A percentile compares a stretch with the other conserved stretches of the same genome.
Evolutionary conservation across 2,888 invertebrate genomes (phyloP).

Genomic region (Drosophila paranaensis): DNA sequence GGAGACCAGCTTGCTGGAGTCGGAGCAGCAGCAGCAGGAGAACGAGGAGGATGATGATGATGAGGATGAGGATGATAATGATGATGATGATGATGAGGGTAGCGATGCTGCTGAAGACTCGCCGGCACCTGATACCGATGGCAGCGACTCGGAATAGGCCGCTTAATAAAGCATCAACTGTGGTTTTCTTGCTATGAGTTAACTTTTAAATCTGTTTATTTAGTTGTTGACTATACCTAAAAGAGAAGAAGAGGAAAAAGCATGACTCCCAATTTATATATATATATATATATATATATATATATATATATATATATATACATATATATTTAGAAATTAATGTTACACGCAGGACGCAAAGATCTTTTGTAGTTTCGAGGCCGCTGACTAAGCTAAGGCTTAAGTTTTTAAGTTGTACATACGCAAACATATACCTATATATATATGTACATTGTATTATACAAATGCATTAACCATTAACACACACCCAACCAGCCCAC

Average conservation of each 20-base stretch:
- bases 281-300: background rate
- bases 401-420: constrained; percentile 64
- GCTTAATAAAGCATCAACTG: constrained; percentile 31
- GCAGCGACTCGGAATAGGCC: constrained; percentile 33
- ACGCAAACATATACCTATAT: constrained; percentile 20
- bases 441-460: constrained; percentile 12
- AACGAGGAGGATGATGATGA: constrained; percentile 23
- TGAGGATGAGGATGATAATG: constrained; percentile 14
- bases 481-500: background rate
- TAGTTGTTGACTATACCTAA: constrained; percentile 35
- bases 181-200: background rate
- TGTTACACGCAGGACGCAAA: constrained; percentile 1
- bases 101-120: constrained; percentile 29
- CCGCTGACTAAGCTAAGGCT: constrained; percentile 20
- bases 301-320: constrained; percentile 9
- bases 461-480: background rate
- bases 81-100: constrained; percentile 15
- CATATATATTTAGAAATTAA: constrained; percentile 3
- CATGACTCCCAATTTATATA: constrained; percentile 13
- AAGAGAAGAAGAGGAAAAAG: background rate
- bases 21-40: constrained; percentile 16
- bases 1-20: constrained; percentile 22
- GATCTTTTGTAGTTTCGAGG: constrained; percentile 2
- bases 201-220: background rate
- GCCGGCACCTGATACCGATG: constrained; percentile 17